Base-by-base conservation (phyloP, 2,797 vertebrate species). In the Muraenolepis orangiensis region DNA sequence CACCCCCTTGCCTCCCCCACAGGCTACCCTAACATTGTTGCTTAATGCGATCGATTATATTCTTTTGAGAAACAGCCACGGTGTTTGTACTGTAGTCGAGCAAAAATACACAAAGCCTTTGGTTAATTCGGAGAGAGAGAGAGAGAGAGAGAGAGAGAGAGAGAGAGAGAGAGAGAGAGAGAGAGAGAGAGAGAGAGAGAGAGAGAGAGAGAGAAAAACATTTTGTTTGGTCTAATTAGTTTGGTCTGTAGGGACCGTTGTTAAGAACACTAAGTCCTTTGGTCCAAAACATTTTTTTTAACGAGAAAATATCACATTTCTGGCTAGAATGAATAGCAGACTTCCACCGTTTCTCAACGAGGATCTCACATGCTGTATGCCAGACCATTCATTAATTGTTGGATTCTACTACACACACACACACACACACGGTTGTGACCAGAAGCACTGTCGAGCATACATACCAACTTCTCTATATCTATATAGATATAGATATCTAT, bases 171-270 rank as follows among this genome's bases (percentile, higher is more conserved):
- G 42, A 66, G 23, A 12, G 6, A 57, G 61, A 28, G 61, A 28
- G 61, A 66, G 26, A 23, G 13, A 66, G 20, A 11, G 23, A 8
- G 32, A 80, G 66, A 69, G 20, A 57, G 23, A 26, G 10, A 12
- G 20, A 80, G 40, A 78, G n/a, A n/a, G n/a, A n/a, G n/a, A n/a
- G n/a, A n/a, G n/a, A n/a, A n/a, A 85, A 86, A 84, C 78, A 81
- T 69, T 69, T 29, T 2, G 74, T 83, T 89, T 86, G 80, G 83
- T 84, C 79, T 51, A 81, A 86, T 86, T 85, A 84, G 86, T 86
- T 79, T 79, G 83, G 74, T 79, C 46, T 79, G 82, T 76, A 32
- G 67, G 31, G 78, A 14, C 31, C 46, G 31, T 69, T 68, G 23
- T 38, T 66, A 74, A 68, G 29, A 38, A 72, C n/a, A 66, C 46